phyloP scores from a whole-genome alignment of 37 sponge, comb jelly and placozoan species.

The Beroe ovata region DNA sequence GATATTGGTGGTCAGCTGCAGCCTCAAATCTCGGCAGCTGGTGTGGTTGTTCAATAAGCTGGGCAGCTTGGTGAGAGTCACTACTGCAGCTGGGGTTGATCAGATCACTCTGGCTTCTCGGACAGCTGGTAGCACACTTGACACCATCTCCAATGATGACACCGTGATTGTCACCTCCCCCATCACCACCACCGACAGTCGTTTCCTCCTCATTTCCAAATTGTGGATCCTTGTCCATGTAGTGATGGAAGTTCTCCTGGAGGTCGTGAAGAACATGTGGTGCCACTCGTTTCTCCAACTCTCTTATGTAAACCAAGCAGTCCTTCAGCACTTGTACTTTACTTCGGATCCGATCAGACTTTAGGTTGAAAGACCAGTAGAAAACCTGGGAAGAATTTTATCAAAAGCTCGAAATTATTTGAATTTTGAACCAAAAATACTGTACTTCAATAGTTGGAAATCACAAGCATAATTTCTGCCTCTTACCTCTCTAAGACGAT shows the following conservation, averaged over 20 bases:
- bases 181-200: too few species aligned
- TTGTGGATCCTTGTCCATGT: background rate
- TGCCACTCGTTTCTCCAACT: constrained; percentile 7
- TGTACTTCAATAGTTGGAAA: too few species aligned
- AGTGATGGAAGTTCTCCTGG: background rate
- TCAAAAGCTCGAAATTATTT: too few species aligned
- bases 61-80: too few species aligned
- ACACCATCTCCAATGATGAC: too few species aligned
- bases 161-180: too few species aligned
- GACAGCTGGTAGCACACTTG: too few species aligned
- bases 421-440: too few species aligned
- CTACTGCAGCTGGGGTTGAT: too few species aligned
- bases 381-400: constrained; percentile 24
- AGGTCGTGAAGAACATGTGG: background rate
- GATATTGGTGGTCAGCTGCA: background rate
- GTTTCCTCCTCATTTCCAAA: too few species aligned
- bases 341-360: background rate
- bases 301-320: background rate
- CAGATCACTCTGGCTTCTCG: too few species aligned
- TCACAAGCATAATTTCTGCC: too few species aligned
- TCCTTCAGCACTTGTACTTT: constrained; percentile 60
- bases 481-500: constrained; percentile 38
- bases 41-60: background rate
- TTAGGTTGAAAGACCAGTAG: background rate
- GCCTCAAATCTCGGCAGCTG: background rate